phyloP scores from a whole-genome alignment of 2,113 vertebrate species.

The Puffinus mauretanicus region DNA sequence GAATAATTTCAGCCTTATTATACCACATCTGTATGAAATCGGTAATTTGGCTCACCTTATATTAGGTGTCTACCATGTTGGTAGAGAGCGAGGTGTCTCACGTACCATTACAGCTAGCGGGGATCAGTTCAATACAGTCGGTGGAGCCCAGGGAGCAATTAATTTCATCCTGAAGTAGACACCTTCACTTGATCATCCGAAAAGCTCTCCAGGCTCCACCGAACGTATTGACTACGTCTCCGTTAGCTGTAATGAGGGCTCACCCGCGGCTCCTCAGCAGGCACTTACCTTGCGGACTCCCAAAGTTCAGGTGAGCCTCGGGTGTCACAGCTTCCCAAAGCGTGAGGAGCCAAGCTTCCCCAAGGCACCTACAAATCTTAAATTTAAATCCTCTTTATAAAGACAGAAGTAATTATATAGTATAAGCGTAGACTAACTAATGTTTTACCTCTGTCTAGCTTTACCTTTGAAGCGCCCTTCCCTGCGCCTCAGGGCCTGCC shows the following conservation, averaged over 20 bases:
- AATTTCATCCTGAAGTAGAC: not conserved
- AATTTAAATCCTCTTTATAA: not conserved
- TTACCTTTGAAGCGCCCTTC: not conserved
- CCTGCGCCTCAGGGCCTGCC: not conserved
- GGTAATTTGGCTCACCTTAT: not conserved
- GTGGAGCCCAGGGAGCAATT: not conserved
- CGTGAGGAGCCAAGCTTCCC: not conserved
- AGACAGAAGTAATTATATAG: accelerated
- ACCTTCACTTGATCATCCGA: not conserved
- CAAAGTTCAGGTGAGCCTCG: not conserved
- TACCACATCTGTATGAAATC: accelerated
- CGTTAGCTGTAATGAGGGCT: not conserved
- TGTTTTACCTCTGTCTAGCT: accelerated
- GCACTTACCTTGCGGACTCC: accelerated
- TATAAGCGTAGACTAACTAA: accelerated
- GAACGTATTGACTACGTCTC: accelerated
- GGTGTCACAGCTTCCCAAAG: not conserved
- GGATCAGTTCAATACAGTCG: accelerated
- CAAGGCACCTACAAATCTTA: not conserved
- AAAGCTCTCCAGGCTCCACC: not conserved
- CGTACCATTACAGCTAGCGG: accelerated
- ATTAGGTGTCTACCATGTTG: accelerated
- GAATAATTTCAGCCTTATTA: not conserved
- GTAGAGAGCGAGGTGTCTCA: too few species aligned
- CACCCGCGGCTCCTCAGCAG: accelerated